Percentiles rank a stretch among this genome's conserved stretches.
Evolutionary conservation across 37 sponge, comb jelly and placozoan species (phyloP).

Genomic region (Cliona cf. orientalis): DNA sequence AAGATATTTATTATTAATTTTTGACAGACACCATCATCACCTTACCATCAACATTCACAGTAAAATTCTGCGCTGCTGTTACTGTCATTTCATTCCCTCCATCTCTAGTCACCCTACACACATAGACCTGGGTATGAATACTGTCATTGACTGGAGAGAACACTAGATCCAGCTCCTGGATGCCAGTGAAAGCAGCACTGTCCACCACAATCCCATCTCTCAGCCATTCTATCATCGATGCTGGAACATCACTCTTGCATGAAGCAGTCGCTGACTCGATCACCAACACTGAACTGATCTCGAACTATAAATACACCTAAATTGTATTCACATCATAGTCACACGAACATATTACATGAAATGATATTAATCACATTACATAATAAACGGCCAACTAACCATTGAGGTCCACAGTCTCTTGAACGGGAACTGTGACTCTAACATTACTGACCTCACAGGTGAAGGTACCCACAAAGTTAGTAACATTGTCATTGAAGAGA

Average conservation of each 20-base stretch:
- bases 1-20: background rate
- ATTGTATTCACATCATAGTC: too few species aligned
- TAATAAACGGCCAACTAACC: background rate
- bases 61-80: background rate
- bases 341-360: too few species aligned
- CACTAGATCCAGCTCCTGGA: too few species aligned
- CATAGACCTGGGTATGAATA: too few species aligned
- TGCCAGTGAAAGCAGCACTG: too few species aligned
- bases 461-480: conserved; percentile 19
- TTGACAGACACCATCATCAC: too few species aligned
- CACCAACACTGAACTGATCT: conserved; percentile 1
- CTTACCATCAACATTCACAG: conserved; percentile 6
- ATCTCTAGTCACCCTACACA: background rate
- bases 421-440: background rate
- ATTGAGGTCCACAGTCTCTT: conserved; percentile 2
- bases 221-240: conserved; percentile 6
- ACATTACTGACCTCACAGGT: conserved; percentile 11
- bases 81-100: too few species aligned
- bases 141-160: too few species aligned
- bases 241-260: conserved; percentile 10
- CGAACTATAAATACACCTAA: background rate
- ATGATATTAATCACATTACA: background rate
- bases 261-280: background rate
- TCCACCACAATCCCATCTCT: too few species aligned
- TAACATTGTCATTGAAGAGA: background rate